Evolutionary conservation across 2,113 vertebrate genomes (phyloP), one percentile per base, ranked within the genome.

Genomic region (Meriones unguiculatus): DNA sequence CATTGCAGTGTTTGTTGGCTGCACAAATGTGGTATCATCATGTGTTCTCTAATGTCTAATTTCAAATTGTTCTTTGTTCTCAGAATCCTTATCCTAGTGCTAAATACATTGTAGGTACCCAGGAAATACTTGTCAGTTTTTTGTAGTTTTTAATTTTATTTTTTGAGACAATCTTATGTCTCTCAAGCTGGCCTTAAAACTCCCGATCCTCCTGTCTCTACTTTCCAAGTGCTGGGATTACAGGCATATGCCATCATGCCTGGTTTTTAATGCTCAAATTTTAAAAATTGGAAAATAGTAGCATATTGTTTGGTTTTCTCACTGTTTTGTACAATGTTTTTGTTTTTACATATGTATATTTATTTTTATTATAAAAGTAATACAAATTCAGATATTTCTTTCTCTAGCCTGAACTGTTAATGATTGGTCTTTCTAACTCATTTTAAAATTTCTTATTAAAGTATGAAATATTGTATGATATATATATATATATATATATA

Each of bases 1-100:
- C 75, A 24, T 81, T 82, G 73, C 28, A 91, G 1, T 80, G 15
- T 89, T 92, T 84, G 80, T 73, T 91, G 59, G 88, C n/a, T 54
- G 89, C 75, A 73, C 75, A 72, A 8, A 35, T 69, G 13, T 54
- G 38, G 89, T 78, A 75, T 93, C 24, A 13, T 65, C 30, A 59
- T 41, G 38, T 28, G 57, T 86, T 90, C 78, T 70, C 32, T 69
- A 92, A 90, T 89, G 64, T 89, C 81, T 92, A 95, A 64, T 52
- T 82, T 90, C 73, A 92, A n/a, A 72, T 85, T 59, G 93, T 95
- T 94, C 50, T 97, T 90, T 32, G 69, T 93, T 97, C n/a, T 64
- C 32, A 50, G 69, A 80, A 38, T 73, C n/a, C 35, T 22, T 84
- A 54, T 18, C 5, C 17, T 73, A 72, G 30, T 76, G 38, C 14